A percentile compares a stretch with the other conserved stretches of the same genome.
Evolutionary conservation across 1,140 invertebrate genomes (phyloP).

Genomic region (Tetranychus urticae): DNA sequence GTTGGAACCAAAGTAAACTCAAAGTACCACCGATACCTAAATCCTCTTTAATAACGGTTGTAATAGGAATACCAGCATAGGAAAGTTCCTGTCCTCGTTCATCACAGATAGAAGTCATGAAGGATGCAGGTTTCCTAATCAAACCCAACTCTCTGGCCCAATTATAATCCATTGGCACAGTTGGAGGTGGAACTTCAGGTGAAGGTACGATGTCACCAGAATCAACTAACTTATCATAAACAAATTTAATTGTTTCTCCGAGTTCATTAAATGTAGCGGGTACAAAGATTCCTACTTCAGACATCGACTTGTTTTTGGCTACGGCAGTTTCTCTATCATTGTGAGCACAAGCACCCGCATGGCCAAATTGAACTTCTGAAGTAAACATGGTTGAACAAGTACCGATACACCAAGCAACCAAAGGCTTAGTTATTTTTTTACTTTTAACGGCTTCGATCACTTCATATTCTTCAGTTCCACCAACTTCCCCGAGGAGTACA

Average conservation of each 20-base stretch:
- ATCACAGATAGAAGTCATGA: constrained; percentile 98
- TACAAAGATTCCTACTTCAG: constrained; percentile 58
- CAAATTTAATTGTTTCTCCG: constrained; percentile 45
- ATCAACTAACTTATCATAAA: constrained; percentile 52
- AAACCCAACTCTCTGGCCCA: constrained; percentile 94
- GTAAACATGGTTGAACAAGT: constrained; percentile 17
- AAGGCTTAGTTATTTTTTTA: constrained; percentile 64
- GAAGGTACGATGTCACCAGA: constrained; percentile 58
- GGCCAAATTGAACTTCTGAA: constrained; percentile 79
- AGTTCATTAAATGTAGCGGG: constrained; percentile 81
- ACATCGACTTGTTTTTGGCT: constrained; percentile 68
- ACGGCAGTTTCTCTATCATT: constrained; percentile 79
- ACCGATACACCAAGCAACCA: constrained; percentile 59
- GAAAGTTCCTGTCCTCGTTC: constrained; percentile 91
- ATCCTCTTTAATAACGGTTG: constrained; percentile 43
- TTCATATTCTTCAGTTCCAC: constrained; percentile 96
- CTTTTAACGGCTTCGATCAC: constrained; percentile 67
- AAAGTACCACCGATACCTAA: constrained; percentile 92
- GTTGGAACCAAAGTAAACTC: constrained; percentile 91
- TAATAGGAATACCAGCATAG: constrained; percentile 96
- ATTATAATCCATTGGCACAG: constrained; percentile 96
- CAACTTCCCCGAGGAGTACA: constrained; percentile 80
- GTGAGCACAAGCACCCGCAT: constrained; percentile 92
- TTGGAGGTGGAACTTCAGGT: constrained; percentile 83
- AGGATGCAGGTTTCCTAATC: constrained; percentile 94